phyloP scores from a whole-genome alignment of 2,113 vertebrate genomes.

The Bufo gargarizans region DNA sequence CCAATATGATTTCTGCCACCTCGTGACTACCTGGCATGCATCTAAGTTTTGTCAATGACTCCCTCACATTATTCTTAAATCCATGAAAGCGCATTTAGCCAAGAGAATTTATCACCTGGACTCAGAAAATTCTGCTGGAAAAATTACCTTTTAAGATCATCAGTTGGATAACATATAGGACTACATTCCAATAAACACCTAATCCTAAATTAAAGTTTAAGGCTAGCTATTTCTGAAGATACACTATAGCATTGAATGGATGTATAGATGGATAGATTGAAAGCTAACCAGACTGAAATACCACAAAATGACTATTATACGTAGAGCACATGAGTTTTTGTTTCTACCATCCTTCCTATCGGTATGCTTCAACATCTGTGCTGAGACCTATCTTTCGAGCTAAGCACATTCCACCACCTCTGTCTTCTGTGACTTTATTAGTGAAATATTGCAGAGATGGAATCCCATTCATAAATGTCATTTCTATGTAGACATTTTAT shows the following conservation, averaged over 20 bases:
- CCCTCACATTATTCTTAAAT: background rate
- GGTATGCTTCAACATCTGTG: background rate
- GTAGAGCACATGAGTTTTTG: background rate
- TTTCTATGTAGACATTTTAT: constrained; percentile 41
- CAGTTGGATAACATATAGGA: background rate
- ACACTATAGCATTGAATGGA: background rate
- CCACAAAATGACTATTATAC: background rate
- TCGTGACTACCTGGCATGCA: background rate
- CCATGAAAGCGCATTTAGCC: background rate
- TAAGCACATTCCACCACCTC: background rate
- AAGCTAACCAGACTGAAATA: background rate
- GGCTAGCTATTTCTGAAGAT: background rate
- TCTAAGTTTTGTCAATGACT: background rate
- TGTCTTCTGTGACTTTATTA: background rate
- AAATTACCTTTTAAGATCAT: background rate
- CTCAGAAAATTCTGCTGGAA: background rate
- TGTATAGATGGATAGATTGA: background rate
- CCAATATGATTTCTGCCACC: no score
- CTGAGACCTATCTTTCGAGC: background rate
- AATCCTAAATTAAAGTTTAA: background rate
- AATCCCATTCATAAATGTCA: background rate
- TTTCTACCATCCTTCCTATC: background rate
- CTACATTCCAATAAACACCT: background rate
- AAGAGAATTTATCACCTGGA: background rate
- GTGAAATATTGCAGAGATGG: background rate